phyloP scores from a whole-genome alignment of 2,888 invertebrate species.

The Lepidonotus clava region DNA sequence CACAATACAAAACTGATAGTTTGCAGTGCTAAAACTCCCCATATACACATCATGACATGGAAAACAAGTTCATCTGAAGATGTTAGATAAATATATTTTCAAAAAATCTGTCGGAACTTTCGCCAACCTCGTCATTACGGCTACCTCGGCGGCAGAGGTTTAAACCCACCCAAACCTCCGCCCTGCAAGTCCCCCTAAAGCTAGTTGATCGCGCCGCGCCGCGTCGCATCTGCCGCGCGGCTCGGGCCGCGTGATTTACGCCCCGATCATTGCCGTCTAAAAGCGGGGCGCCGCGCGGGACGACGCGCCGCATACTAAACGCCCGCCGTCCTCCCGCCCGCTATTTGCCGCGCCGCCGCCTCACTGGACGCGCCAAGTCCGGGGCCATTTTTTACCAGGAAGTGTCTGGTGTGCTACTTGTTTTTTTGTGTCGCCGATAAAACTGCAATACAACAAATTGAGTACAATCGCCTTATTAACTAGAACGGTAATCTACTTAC shows the following conservation, averaged over 20 bases:
- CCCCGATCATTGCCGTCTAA: slow-evolving; percentile 13
- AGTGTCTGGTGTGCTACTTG: too few species aligned
- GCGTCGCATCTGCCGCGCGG: slow-evolving; percentile 36
- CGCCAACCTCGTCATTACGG: not conserved
- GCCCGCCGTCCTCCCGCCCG: not conserved
- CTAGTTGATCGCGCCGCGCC: not conserved
- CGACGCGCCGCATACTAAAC: not conserved
- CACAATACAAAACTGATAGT: too few species aligned
- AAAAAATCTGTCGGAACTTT: not conserved
- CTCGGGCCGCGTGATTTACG: slow-evolving; percentile 18
- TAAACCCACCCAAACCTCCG: slow-evolving; percentile 17
- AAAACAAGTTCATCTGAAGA: too few species aligned
- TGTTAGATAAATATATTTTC: not conserved
- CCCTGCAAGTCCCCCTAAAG: slow-evolving; percentile 24
- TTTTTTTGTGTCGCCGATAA: too few species aligned
- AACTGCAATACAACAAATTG: too few species aligned
- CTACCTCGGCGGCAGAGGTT: too few species aligned
- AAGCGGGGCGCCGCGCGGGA: slow-evolving; percentile 3
- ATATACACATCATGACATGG: too few species aligned
- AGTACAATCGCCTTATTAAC: too few species aligned
- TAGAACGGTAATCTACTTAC: too few species aligned
- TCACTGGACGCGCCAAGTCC: not conserved
- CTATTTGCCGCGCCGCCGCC: not conserved
- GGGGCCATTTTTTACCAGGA: not conserved
- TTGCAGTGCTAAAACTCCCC: too few species aligned